These are phyloP conservation scores for Anguilla obscura DNA, from an alignment of 2,797 vertebrate genomes.

Conservation along the genomic window DNA sequence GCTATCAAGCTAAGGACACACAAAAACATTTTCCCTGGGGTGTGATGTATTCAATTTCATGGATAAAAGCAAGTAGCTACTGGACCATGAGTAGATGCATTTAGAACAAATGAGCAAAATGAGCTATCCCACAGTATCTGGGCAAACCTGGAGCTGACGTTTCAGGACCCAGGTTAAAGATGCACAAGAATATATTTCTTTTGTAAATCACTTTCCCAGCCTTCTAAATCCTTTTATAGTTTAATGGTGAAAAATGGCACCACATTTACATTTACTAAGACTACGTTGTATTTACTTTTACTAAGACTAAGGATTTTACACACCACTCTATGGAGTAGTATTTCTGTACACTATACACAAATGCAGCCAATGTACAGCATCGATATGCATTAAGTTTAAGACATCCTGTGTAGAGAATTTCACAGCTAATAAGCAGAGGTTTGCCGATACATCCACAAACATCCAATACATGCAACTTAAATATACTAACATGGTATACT, in stretches of 20 bases:
- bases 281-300: no score
- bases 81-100: conserved; percentile 13
- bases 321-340: neutral
- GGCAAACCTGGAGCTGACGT: conserved; percentile 11
- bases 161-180: neutral
- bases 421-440: neutral
- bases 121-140: neutral
- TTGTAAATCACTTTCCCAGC: neutral
- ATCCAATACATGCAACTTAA: neutral
- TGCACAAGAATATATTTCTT: neutral
- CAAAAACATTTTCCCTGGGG: conserved; percentile 24
- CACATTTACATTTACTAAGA: neutral
- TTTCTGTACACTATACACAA: neutral
- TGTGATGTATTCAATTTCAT: conserved; percentile 18
- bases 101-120: conserved; percentile 18
- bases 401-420: neutral
- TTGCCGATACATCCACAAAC: neutral
- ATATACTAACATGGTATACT: neutral
- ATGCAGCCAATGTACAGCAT: neutral
- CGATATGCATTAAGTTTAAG: neutral
- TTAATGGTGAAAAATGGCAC: neutral
- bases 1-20: conserved; percentile 14
- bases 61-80: conserved; percentile 19
- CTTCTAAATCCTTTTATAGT: neutral
- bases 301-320: neutral